Percentiles rank a stretch among this genome's conserved stretches.
phyloP scores from a whole-genome alignment of 2,888 invertebrate genomes.

The Epirrhoe tristata region DNA sequence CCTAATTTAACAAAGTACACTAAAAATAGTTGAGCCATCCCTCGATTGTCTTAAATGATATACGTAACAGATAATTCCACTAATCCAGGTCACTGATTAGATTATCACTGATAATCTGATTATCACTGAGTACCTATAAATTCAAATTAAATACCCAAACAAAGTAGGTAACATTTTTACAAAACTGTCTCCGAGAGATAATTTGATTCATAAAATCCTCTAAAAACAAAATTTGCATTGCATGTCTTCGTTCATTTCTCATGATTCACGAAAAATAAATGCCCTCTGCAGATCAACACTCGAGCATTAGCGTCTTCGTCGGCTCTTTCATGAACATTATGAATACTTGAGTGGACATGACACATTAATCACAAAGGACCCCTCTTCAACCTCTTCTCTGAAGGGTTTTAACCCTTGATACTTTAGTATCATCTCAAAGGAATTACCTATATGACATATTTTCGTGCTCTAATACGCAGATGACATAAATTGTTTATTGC shows the following conservation, averaged over 20 bases:
- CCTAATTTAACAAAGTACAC: too few relatives aligned
- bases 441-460: too few relatives aligned
- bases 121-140: too few relatives aligned
- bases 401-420: not conserved
- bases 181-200: not conserved
- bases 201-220: not conserved
- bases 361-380: not conserved
- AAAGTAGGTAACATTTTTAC: not conserved
- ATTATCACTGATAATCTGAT: too few relatives aligned
- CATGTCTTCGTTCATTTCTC: not conserved
- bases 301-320: not conserved
- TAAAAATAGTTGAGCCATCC: too few relatives aligned
- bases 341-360: conserved; percentile 1
- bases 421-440: not conserved
- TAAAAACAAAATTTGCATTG: not conserved
- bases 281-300: not conserved
- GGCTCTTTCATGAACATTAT: not conserved
- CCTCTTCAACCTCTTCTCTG: not conserved
- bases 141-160: too few relatives aligned
- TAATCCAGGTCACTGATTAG: too few relatives aligned
- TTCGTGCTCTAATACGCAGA: too few relatives aligned
- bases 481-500: too few relatives aligned
- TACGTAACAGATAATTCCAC: too few relatives aligned
- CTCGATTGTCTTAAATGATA: too few relatives aligned
- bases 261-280: not conserved